Base-by-base conservation (phyloP, 2,113 vertebrate species). In the Zosterops pallidus region DNA sequence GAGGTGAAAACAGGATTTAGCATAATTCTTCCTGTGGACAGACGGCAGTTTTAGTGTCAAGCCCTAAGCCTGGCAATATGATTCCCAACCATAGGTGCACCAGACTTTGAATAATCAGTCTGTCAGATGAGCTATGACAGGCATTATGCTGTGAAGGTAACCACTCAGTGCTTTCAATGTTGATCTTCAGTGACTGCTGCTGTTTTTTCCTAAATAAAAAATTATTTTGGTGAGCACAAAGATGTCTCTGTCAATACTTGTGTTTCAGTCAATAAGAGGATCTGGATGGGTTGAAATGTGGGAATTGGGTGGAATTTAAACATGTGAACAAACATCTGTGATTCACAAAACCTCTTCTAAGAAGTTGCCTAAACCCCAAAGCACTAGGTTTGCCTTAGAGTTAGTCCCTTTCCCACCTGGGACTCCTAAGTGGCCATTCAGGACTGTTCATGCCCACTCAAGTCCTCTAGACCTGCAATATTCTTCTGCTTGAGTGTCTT, bases 141-240 rank as follows among this genome's bases (percentile, higher is more conserved):
- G 65, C 35, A 71, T 84, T 82, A 72, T n/a, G 22, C 47, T 72
- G 50, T 63, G 59, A 83, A 93, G 37, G 60, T 71, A 81, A 41
- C 52, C 75, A 59, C 71, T 90, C 44, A 41, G 3, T 70, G 60
- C 23, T 90, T 86, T 84, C 65, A 26, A 3, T 76, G 53, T 71
- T 75, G 78, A 42, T 81, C n/a, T 44, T 92, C 3, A 0, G 37
- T 39, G 74, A 71, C 44, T 86, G 39, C 56, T 86, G 64, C 20
- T 90, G 0, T 24, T 57, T 72, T 85, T 62, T 78, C 12, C 29
- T 89, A 78, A 97, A 97, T 95, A 96, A 96, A 97, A 86, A 53
- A 9, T 25, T 55, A 46, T 24, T 81, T 71, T 91, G 86, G 24
- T 84, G 62, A 84, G 28, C 72, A 79, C 62, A 89, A 95, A 57